A percentile compares a stretch with the other conserved stretches of the same genome.
Conservation (phyloP, 2,113 vertebrate species). For the Progne subis region DNA sequence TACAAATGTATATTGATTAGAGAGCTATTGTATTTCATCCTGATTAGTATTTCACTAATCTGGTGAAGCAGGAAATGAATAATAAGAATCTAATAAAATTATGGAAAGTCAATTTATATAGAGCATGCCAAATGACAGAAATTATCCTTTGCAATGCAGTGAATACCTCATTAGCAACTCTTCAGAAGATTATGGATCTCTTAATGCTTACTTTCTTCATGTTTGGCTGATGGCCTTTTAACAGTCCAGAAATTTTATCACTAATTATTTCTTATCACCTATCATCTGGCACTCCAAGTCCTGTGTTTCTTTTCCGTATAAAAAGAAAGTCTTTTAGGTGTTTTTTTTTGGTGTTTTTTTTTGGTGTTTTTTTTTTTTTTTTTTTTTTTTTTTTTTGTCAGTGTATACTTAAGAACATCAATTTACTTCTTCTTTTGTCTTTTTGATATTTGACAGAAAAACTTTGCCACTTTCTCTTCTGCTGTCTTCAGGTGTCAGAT, state of each 20-base stretch:
- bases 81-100: constrained; percentile 35
- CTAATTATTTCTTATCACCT: not conserved
- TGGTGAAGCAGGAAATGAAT: not conserved
- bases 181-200: not conserved
- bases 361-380: not conserved
- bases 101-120: constrained; percentile 26
- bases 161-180: constrained; percentile 14
- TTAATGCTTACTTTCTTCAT: not conserved
- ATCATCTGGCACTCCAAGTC: not conserved
- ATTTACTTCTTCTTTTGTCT: constrained; percentile 16
- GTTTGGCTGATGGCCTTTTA: not conserved
- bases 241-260: not conserved
- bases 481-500: constrained; percentile 8
- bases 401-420: not conserved
- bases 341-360: constrained; percentile 3
- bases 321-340: not conserved
- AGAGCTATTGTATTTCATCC: not conserved
- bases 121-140: constrained; percentile 5
- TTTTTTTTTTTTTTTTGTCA: not conserved
- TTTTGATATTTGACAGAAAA: constrained; percentile 35
- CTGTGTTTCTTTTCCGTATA: not conserved
- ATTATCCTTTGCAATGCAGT: constrained; percentile 1
- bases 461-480: constrained; percentile 22
- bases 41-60: constrained; percentile 33
- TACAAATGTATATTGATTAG: constrained; percentile 14